Percentiles rank a stretch among this genome's conserved stretches.
Conservation (phyloP, 2,113 vertebrate species). For the Myotis lucifugus region DNA sequence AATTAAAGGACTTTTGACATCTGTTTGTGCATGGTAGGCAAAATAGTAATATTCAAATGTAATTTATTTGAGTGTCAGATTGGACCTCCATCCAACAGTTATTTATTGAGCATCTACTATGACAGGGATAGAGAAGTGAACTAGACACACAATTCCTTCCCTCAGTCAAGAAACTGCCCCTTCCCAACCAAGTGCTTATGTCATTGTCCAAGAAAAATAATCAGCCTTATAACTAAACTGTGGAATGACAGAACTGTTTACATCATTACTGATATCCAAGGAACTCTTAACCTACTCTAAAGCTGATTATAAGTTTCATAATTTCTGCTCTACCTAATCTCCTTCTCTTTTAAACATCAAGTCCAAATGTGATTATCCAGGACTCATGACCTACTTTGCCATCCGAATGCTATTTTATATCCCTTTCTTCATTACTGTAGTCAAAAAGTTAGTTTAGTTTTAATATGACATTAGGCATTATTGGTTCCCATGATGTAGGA, state of each 20-base stretch:
- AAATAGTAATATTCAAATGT: slow-evolving; percentile 28
- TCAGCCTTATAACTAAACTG: slow-evolving; percentile 9
- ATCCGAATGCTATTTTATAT: background rate
- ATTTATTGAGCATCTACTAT: background rate
- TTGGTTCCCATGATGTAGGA: background rate
- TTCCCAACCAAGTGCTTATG: background rate
- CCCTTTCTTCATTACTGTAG: background rate
- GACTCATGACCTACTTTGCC: background rate
- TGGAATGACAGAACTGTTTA: slow-evolving; percentile 36
- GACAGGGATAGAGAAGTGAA: background rate
- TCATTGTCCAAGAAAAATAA: slow-evolving; percentile 35
- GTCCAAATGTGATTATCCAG: slow-evolving; percentile 9
- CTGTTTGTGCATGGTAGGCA: background rate
- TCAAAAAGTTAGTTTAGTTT: slow-evolving; percentile 17
- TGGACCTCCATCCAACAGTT: background rate
- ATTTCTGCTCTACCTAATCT: slow-evolving; percentile 11
- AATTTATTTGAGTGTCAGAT: background rate
- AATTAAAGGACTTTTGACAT: background rate
- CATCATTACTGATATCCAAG: slow-evolving; percentile 12
- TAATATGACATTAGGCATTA: slow-evolving; percentile 31
- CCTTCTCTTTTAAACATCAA: slow-evolving; percentile 44
- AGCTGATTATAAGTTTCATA: slow-evolving; percentile 45
- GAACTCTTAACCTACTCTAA: background rate
- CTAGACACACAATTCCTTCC: background rate
- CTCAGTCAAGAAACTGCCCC: background rate